phyloP scores from a whole-genome alignment of 2,888 invertebrate species.

The Operophtera brumata region DNA sequence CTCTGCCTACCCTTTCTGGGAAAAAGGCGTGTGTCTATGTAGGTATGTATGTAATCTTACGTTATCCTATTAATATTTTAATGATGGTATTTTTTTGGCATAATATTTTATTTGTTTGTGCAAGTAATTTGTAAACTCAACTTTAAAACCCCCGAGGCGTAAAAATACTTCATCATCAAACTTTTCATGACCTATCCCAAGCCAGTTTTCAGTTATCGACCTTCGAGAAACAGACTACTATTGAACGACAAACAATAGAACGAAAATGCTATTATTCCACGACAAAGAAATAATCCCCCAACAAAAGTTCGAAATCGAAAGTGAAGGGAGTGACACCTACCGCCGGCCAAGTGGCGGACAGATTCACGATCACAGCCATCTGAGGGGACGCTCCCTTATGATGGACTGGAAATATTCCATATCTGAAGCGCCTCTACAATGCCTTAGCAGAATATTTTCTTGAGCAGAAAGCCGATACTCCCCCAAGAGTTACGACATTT shows the following conservation, averaged over 20 bases:
- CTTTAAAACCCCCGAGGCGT: too few species aligned
- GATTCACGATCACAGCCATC: slow-evolving; percentile 68
- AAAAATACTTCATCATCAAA: slow-evolving; percentile 24
- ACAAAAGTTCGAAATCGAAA: slow-evolving; percentile 48
- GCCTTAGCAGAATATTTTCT: slow-evolving; percentile 78
- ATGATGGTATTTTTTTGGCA: background rate
- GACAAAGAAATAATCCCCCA: slow-evolving; percentile 40
- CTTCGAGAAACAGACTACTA: slow-evolving; percentile 16
- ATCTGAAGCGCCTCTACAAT: slow-evolving; percentile 75
- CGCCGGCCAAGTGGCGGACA: slow-evolving; percentile 61
- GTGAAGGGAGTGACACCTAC: slow-evolving; percentile 47
- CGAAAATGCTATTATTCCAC: slow-evolving; percentile 36
- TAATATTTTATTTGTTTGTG: too few species aligned
- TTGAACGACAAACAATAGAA: slow-evolving; percentile 26
- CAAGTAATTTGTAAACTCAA: background rate
- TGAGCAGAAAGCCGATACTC: slow-evolving; percentile 80
- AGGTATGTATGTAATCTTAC: too few species aligned
- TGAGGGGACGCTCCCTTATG: slow-evolving; percentile 69
- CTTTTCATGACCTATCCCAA: slow-evolving; percentile 46
- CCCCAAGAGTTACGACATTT: slow-evolving; percentile 82
- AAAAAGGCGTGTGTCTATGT: too few species aligned
- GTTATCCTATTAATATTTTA: background rate
- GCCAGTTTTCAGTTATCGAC: slow-evolving; percentile 19
- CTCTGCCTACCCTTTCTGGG: too few species aligned
- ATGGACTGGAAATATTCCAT: slow-evolving; percentile 77